Evolutionary conservation across 1,140 invertebrate genomes (phyloP).

Genomic region (Aethina tumida): DNA sequence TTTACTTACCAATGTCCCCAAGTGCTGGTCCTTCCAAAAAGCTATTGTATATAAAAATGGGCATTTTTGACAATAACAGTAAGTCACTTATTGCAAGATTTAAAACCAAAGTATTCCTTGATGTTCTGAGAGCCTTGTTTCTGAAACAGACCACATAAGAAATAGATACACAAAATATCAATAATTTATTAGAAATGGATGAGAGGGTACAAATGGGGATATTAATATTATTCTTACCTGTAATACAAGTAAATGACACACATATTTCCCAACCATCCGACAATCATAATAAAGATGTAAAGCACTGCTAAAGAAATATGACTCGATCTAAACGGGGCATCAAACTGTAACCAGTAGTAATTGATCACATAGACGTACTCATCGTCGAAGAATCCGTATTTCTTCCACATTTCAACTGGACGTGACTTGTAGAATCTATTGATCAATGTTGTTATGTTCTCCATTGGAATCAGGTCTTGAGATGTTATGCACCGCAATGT

Average conservation of each 20-base stretch:
- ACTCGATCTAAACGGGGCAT: constrained; percentile 40
- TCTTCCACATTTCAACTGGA: constrained; percentile 40
- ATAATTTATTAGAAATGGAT: too few relatives aligned
- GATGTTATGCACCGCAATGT: too few relatives aligned
- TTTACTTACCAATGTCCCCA: constrained; percentile 48
- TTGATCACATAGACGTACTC: constrained; percentile 49
- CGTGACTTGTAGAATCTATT: constrained; percentile 35
- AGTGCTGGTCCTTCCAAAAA: constrained; percentile 53
- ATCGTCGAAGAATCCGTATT: constrained; percentile 41
- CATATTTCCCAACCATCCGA: constrained; percentile 51
- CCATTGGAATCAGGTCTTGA: too few relatives aligned
- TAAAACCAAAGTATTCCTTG: constrained; percentile 63
- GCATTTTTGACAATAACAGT: constrained; percentile 55
- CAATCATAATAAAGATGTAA: constrained; percentile 47
- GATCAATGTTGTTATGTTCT: too few relatives aligned
- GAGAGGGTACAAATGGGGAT: too few relatives aligned
- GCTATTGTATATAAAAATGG: constrained; percentile 61
- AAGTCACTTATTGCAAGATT: constrained; percentile 69
- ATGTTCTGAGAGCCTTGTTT: constrained; percentile 56
- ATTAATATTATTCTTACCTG: constrained; percentile 39
- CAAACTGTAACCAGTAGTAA: constrained; percentile 53
- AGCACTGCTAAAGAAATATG: constrained; percentile 47
- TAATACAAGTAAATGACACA: constrained; percentile 53
- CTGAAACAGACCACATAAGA: constrained; percentile 38
- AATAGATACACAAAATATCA: too few relatives aligned